phyloP scores from a whole-genome alignment of 2,113 vertebrate genomes.

The Nerophis ophidion region DNA sequence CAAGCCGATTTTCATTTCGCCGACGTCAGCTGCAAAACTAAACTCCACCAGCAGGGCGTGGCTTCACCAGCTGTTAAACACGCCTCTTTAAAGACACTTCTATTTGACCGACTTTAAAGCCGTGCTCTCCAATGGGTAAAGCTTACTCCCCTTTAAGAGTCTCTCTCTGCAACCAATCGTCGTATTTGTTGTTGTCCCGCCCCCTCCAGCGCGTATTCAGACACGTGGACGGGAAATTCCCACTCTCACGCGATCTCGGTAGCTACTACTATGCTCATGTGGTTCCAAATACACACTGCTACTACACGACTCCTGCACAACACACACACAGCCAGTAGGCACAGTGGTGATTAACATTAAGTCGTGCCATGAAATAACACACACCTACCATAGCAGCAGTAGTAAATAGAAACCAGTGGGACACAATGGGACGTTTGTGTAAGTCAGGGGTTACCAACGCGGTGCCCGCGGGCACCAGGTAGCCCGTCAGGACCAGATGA shows the following conservation, averaged over 20 bases:
- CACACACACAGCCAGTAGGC: too few relatives aligned
- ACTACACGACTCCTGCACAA: too few relatives aligned
- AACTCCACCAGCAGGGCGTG: conserved; percentile 52
- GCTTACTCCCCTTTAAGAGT: conserved; percentile 34
- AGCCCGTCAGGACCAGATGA: too few relatives aligned
- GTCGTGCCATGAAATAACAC: too few relatives aligned
- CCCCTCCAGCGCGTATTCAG: conserved; percentile 42
- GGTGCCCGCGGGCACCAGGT: too few relatives aligned
- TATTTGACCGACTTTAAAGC: background rate
- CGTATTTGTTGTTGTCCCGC: conserved; percentile 70
- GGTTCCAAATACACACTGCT: background rate
- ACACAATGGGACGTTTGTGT: too few relatives aligned
- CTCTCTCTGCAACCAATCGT: conserved; percentile 50
- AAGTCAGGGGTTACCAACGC: too few relatives aligned
- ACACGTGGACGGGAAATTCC: conserved; percentile 80
- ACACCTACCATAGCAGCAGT: too few relatives aligned
- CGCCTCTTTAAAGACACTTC: conserved; percentile 35
- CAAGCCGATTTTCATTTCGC: conserved; percentile 49
- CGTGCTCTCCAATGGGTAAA: accelerated
- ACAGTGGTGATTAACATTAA: too few relatives aligned
- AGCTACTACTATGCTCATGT: conserved; percentile 13
- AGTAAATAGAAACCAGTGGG: too few relatives aligned
- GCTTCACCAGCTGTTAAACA: conserved; percentile 43
- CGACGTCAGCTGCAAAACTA: conserved; percentile 46
- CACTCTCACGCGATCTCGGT: conserved; percentile 56